Conservation (phyloP, 2,888 invertebrate genomes). For the Pantelozetes paolii region DNA sequence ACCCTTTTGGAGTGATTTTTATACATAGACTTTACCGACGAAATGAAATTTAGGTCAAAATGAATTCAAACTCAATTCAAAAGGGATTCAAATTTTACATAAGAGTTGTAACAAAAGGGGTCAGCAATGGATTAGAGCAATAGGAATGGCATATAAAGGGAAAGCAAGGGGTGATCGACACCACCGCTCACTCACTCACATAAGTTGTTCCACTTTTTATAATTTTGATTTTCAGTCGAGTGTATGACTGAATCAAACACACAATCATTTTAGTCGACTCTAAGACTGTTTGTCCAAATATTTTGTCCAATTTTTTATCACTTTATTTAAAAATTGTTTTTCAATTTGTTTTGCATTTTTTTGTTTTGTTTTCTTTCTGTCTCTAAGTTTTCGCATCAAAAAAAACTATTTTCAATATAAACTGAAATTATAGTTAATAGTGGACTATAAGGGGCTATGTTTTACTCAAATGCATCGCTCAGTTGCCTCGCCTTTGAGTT, state of each 20-base stretch:
- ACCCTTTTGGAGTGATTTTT: background rate
- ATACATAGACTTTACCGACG: background rate
- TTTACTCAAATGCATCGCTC: too few species aligned
- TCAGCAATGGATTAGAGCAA: conserved; percentile 2
- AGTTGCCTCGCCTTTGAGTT: background rate
- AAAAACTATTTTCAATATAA: too few species aligned
- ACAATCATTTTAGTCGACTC: background rate
- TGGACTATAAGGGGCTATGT: too few species aligned
- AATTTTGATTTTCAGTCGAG: background rate
- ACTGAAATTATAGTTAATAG: too few species aligned
- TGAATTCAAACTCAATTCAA: background rate
- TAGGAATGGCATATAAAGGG: conserved; percentile 15
- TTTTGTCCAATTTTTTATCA: too few species aligned
- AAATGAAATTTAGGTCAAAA: background rate
- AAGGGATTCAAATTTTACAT: conserved; percentile 4
- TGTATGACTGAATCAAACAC: background rate
- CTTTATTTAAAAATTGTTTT: too few species aligned
- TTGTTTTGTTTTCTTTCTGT: background rate
- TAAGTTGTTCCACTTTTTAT: conserved; percentile 28
- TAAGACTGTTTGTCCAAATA: too few species aligned
- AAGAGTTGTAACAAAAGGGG: conserved; percentile 24
- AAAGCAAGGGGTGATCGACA: conserved; percentile 31
- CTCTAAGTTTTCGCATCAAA: too few species aligned
- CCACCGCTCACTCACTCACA: conserved; percentile 7
- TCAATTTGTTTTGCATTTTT: background rate